Percentiles rank a stretch among this genome's conserved stretches.
phyloP scores from a whole-genome alignment of 2,113 vertebrate genomes.

The Clarias magur region DNA sequence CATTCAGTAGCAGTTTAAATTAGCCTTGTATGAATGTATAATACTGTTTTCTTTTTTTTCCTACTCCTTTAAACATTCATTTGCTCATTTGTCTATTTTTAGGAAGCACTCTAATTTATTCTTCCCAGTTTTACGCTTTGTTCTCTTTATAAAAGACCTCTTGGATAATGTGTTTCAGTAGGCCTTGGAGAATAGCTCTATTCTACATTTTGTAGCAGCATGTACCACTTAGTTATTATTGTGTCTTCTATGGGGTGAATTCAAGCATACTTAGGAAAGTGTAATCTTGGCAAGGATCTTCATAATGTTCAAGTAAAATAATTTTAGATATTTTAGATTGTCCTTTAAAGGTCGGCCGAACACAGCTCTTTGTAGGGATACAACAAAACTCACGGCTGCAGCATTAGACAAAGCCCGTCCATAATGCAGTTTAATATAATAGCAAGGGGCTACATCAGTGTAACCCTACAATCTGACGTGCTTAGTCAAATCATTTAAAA shows the following conservation, averaged over 20 bases:
- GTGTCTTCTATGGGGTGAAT: not conserved
- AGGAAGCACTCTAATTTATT: not conserved
- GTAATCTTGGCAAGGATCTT: not conserved
- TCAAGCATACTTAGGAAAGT: conserved; percentile 6
- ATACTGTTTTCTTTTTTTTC: conserved; percentile 5
- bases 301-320: not conserved
- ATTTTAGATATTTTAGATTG: not conserved
- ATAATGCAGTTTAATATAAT: not conserved
- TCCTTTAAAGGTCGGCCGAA: not conserved
- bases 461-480: not conserved
- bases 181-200: not conserved
- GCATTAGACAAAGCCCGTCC: not conserved
- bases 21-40: not conserved
- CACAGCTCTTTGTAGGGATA: not conserved
- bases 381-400: not conserved
- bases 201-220: not conserved
- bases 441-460: not conserved
- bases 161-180: not conserved
- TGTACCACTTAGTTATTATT: not conserved
- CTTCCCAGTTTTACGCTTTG: not conserved
- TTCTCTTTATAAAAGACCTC: not conserved
- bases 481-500: not conserved
- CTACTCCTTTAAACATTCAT: not conserved
- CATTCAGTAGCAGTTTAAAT: conserved; percentile 5
- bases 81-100: not conserved